Percentiles rank a stretch among this genome's conserved stretches.
phyloP scores from a whole-genome alignment of 2,888 invertebrate species.

The Desoria tigrina region DNA sequence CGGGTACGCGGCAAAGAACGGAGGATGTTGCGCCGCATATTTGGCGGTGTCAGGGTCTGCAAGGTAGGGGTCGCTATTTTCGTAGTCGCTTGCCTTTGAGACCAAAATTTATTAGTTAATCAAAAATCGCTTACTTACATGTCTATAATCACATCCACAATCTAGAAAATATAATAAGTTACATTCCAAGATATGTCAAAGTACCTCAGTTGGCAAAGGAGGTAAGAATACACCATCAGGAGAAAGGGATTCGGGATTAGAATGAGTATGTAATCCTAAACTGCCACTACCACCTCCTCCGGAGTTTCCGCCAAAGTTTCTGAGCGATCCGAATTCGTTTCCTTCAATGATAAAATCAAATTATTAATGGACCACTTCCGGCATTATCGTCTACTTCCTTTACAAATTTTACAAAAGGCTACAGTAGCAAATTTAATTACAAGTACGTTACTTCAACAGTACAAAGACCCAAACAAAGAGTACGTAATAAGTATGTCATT shows the following conservation, averaged over 20 bases:
- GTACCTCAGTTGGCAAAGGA: conserved; percentile 51
- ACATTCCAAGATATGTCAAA: not conserved
- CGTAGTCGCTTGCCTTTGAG: conserved; percentile 44
- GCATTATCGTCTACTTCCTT: not conserved
- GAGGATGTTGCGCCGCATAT: conserved; percentile 53
- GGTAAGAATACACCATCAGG: conserved; percentile 51
- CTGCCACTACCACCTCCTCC: conserved; percentile 25
- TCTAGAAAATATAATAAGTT: too few species aligned
- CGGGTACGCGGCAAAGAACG: conserved; percentile 68
- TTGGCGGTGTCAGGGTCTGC: conserved; percentile 50
- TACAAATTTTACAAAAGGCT: too few species aligned
- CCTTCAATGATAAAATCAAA: conserved; percentile 26
- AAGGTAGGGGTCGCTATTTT: conserved; percentile 49
- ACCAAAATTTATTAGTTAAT: not conserved
- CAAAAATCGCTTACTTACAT: not conserved
- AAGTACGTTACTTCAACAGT: too few species aligned
- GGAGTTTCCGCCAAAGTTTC: conserved; percentile 30
- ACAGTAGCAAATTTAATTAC: too few species aligned
- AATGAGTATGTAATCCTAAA: conserved; percentile 29
- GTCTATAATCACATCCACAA: too few species aligned
- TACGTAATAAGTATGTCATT: too few species aligned
- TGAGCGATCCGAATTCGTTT: conserved; percentile 41
- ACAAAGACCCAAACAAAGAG: too few species aligned
- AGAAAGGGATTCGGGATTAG: conserved; percentile 48
- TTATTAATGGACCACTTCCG: conserved; percentile 5